Percentiles rank a stretch among this genome's conserved stretches.
These are phyloP conservation scores for Temnopleurus reevesii DNA, from an alignment of 53 echinoderm and acorn worm species.

Conservation along the genomic window DNA sequence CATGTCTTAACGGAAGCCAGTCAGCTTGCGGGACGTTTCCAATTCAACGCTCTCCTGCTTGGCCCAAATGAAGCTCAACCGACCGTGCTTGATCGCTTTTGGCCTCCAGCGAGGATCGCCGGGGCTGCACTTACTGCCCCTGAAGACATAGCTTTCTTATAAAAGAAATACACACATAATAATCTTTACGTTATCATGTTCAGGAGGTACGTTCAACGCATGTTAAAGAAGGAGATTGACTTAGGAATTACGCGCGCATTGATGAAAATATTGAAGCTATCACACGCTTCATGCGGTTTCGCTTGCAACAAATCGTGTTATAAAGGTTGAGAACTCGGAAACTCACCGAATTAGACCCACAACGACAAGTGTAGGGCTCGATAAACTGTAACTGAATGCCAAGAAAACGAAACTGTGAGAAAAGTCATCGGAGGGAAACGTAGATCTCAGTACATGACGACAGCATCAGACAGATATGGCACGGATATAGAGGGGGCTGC, in stretches of 20 bases:
- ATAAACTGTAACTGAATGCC: constrained; percentile 58
- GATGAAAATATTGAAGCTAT: not conserved
- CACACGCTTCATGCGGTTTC: constrained; percentile 26
- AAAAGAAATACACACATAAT: not conserved
- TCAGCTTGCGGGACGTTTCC: constrained; percentile 53
- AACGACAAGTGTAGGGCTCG: constrained; percentile 50
- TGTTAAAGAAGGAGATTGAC: not conserved
- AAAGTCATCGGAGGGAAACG: constrained; percentile 55
- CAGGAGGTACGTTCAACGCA: not conserved
- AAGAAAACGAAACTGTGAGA: constrained; percentile 7
- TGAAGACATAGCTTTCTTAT: constrained; percentile 7
- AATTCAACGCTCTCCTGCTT: constrained; percentile 61
- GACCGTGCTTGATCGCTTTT: constrained; percentile 48
- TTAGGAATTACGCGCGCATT: too few species aligned
- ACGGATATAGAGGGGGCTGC: too few species aligned
- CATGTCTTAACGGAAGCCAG: constrained; percentile 43
- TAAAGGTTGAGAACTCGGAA: not conserved
- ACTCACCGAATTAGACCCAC: not conserved
- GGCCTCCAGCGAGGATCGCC: constrained; percentile 54
- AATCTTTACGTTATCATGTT: not conserved
- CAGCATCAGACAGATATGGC: constrained; percentile 36
- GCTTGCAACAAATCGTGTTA: not conserved
- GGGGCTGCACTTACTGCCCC: constrained; percentile 47
- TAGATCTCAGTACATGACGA: constrained; percentile 42
- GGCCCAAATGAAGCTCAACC: constrained; percentile 62